Percentiles rank a stretch among this genome's conserved stretches.
Conservation (phyloP, 2,888 invertebrate species). For the Phania funesta region DNA sequence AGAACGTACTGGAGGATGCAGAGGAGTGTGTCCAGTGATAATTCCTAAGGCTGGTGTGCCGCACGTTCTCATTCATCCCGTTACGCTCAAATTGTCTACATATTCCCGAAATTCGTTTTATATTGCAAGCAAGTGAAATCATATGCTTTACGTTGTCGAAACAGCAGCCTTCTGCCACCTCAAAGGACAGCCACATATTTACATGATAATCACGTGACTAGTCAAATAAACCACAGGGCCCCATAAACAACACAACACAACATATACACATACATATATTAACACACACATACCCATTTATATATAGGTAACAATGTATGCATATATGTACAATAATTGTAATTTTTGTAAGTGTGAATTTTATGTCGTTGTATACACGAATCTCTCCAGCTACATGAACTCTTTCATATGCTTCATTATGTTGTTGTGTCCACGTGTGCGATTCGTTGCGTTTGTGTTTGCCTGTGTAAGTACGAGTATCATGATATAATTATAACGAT, state of each 20-base stretch:
- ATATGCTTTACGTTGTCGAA: no score
- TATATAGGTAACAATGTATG: background rate
- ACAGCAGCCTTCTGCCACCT: no score
- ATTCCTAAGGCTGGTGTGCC: no score
- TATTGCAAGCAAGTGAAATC: no score
- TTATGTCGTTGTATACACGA: background rate
- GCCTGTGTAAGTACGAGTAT: conserved; percentile 15
- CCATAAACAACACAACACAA: no score
- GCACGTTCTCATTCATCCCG: no score
- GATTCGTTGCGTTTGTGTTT: background rate
- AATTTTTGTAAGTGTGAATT: conserved; percentile 57
- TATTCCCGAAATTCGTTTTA: no score
- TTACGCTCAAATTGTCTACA: no score
- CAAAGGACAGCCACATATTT: no score
- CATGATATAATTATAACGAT: conserved; percentile 77
- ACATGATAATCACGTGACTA: background rate
- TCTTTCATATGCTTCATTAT: conserved; percentile 43
- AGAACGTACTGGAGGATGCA: no score
- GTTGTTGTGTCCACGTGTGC: background rate
- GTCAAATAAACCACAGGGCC: background rate
- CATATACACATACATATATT: background rate
- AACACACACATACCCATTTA: background rate
- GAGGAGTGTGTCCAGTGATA: no score
- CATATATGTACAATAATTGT: conserved; percentile 50
- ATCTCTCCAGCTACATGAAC: conserved; percentile 1